These are phyloP conservation scores for Climacteris rufus DNA, from an alignment of 2,113 vertebrate species.

Conservation along the genomic window DNA sequence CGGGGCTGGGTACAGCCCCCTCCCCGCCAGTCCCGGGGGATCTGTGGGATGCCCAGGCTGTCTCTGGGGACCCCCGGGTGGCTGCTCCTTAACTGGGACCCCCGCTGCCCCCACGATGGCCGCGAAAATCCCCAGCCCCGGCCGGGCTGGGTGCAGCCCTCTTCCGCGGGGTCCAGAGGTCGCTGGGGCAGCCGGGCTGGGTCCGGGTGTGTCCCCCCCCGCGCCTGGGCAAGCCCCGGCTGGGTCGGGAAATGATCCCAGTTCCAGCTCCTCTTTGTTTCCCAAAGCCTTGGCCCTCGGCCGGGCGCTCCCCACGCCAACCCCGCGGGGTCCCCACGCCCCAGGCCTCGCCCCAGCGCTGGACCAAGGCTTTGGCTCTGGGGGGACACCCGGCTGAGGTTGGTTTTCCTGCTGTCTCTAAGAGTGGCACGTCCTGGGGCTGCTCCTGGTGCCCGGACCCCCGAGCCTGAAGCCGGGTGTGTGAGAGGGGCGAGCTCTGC, in stretches of 20 bases:
- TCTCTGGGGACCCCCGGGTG: neutral
- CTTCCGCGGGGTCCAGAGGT: neutral
- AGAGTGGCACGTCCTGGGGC: neutral
- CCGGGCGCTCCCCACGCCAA: neutral
- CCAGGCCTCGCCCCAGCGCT: accelerated
- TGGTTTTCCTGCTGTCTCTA: neutral
- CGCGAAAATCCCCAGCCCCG: neutral
- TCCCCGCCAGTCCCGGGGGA: neutral
- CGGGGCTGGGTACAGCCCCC: neutral
- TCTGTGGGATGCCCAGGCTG: neutral
- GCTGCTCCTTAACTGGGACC: neutral
- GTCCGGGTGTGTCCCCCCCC: neutral
- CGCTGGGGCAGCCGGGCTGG: neutral
- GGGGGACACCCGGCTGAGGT: neutral
- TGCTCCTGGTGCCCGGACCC: neutral
- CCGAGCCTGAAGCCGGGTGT: accelerated
- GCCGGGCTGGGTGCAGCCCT: neutral
- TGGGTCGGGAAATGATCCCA: neutral
- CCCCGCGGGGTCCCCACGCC: neutral
- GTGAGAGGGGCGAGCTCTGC: accelerated
- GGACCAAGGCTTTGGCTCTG: accelerated
- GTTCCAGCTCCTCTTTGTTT: constrained; percentile 39
- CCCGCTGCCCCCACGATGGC: neutral
- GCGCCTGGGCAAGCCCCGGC: neutral
- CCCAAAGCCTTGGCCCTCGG: neutral